Conservation (phyloP, 1,140 invertebrate genomes). For the Pemphigus obesinymphae region DNA sequence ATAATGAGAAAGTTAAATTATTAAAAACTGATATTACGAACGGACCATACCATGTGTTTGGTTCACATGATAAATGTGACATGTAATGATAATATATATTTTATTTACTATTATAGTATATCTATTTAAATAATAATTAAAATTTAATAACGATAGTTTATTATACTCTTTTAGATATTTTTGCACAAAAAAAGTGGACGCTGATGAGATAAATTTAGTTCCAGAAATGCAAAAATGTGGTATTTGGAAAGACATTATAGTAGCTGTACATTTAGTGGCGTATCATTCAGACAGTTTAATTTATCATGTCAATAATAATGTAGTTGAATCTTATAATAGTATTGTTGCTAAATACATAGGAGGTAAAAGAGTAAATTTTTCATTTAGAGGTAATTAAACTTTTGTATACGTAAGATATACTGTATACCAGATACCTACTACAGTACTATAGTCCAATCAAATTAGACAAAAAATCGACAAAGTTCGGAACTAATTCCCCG, state of each 20-base stretch:
- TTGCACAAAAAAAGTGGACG: not conserved
- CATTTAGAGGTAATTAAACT: not conserved
- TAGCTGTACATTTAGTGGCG: not conserved
- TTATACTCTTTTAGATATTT: not conserved
- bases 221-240: not conserved
- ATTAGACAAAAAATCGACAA: too few species aligned
- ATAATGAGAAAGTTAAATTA: too few species aligned
- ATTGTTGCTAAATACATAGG: too few species aligned
- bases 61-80: not conserved
- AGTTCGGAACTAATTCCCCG: too few species aligned
- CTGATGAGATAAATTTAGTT: not conserved
- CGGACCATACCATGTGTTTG: too few species aligned
- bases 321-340: not conserved
- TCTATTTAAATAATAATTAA: not conserved
- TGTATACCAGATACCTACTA: too few species aligned
- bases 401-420: too few species aligned
- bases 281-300: not conserved
- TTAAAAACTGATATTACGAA: too few species aligned
- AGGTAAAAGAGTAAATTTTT: not conserved
- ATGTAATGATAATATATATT: not conserved
- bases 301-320: not conserved
- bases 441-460: too few species aligned
- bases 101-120: too few species aligned
- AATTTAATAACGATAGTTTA: not conserved
- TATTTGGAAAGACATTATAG: not conserved